Conservation (phyloP, 2,888 invertebrate genomes). For the Aleiodes leptofemur region DNA sequence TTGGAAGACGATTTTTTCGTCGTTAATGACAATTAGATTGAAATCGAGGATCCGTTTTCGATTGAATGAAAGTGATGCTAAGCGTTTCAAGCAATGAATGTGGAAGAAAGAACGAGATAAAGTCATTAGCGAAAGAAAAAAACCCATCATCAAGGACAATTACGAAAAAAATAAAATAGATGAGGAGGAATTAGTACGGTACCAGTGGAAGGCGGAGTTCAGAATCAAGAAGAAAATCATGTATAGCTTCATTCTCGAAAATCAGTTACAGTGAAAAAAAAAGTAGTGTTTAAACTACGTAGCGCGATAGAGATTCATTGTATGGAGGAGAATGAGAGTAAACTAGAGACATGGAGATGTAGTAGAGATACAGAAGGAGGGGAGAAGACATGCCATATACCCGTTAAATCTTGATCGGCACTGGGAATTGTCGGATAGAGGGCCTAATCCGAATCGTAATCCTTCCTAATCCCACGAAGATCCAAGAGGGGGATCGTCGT, state of each 20-base stretch:
- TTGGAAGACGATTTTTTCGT: no score
- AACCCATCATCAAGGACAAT: background rate
- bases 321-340: background rate
- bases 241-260: background rate
- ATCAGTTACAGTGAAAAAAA: slow-evolving; percentile 3
- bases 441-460: slow-evolving; percentile 66
- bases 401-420: slow-evolving; percentile 64
- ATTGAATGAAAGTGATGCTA: background rate
- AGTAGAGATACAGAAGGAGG: slow-evolving; percentile 19
- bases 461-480: slow-evolving; percentile 65
- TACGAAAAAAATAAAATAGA: background rate
- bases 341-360: slow-evolving; percentile 14
- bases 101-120: background rate
- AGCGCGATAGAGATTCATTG: slow-evolving; percentile 2
- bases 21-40: slow-evolving; percentile 2
- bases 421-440: slow-evolving; percentile 61
- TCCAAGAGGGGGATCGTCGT: slow-evolving; percentile 55
- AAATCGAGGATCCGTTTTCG: slow-evolving; percentile 18
- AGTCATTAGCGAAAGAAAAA: background rate
- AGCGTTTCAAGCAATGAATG: background rate
- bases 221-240: background rate
- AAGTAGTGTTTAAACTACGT: slow-evolving; percentile 1
- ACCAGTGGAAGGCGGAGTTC: background rate
- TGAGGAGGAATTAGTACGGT: background rate
- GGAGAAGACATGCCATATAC: slow-evolving; percentile 43